A percentile compares a stretch with the other conserved stretches of the same genome.
These are phyloP conservation scores for Pheosia gnoma DNA, from an alignment of 2,888 invertebrate genomes.

Conservation along the genomic window DNA sequence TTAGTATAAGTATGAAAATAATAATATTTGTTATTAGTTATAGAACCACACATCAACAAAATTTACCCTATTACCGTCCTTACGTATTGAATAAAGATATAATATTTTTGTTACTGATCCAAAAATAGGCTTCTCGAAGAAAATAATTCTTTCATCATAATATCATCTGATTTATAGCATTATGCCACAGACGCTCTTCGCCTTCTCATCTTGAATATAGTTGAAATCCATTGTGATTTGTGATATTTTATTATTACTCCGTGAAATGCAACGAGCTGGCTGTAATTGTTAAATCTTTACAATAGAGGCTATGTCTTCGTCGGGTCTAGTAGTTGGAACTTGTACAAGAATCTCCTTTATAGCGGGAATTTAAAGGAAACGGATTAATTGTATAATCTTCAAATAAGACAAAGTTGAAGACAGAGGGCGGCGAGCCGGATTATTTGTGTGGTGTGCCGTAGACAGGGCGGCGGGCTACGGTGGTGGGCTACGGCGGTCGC, in stretches of 20 bases:
- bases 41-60: conserved; percentile 36
- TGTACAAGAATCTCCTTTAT: conserved; percentile 70
- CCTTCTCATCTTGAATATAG: conserved; percentile 79
- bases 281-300: conserved; percentile 80
- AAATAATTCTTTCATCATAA: conserved; percentile 64
- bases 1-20: conserved; percentile 9
- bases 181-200: conserved; percentile 74
- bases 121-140: conserved; percentile 55
- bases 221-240: conserved; percentile 82
- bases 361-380: conserved; percentile 64
- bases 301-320: conserved; percentile 76
- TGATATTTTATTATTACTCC: conserved; percentile 80
- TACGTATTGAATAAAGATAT: conserved; percentile 41
- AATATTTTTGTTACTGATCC: conserved; percentile 53
- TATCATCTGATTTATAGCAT: conserved; percentile 71
- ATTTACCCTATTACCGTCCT: conserved; percentile 37
- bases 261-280: conserved; percentile 77
- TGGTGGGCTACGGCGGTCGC: conserved; percentile 7
- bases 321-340: conserved; percentile 78
- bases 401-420: conserved; percentile 65
- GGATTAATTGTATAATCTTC: conserved; percentile 70
- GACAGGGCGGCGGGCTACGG: conserved; percentile 28
- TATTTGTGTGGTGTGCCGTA: conserved; percentile 54
- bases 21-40: conserved; percentile 25
- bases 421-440: conserved; percentile 55